phyloP scores from a whole-genome alignment of 2,888 invertebrate species.

The Eupithecia vulgata region DNA sequence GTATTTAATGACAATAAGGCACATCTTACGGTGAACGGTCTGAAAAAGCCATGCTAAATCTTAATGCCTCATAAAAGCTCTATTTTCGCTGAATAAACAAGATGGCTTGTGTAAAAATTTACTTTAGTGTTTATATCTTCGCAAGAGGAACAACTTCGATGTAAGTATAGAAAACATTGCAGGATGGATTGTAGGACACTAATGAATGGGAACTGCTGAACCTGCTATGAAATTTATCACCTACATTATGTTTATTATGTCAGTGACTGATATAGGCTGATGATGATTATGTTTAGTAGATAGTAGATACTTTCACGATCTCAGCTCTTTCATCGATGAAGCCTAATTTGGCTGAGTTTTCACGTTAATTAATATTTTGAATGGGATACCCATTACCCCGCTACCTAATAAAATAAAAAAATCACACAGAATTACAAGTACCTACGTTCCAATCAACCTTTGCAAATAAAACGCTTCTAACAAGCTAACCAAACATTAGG shows the following conservation, averaged over 20 bases:
- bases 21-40: too few species aligned
- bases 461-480: conserved; percentile 19
- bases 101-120: neutral
- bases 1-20: too few species aligned
- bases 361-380: neutral
- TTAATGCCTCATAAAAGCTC: neutral
- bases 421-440: neutral
- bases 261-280: too few species aligned
- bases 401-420: neutral
- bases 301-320: too few species aligned
- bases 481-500: conserved; percentile 25
- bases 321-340: neutral
- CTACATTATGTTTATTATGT: too few species aligned
- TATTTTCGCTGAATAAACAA: neutral
- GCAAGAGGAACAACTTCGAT: too few species aligned
- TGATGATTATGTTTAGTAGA: too few species aligned
- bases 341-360: neutral
- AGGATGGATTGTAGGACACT: too few species aligned
- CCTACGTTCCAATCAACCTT: conserved; percentile 15
- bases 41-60: neutral
- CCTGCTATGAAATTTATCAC: too few species aligned
- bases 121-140: neutral
- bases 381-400: neutral
- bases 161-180: too few species aligned
- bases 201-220: too few species aligned